Evolutionary conservation across 2,888 invertebrate species (phyloP).

Genomic region (Cordilura impudica): DNA sequence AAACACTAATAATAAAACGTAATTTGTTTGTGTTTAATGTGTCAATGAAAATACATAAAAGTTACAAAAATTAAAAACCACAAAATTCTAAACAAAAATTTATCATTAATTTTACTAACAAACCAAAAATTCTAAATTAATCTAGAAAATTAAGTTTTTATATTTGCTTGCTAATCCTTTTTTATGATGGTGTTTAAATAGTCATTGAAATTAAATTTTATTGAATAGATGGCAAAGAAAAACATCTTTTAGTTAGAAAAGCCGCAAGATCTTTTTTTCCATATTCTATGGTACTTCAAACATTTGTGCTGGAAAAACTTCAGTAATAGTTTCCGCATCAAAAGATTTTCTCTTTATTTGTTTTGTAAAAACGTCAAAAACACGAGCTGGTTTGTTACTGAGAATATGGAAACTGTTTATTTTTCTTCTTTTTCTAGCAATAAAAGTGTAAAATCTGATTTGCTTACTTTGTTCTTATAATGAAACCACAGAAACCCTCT

Average conservation of each 20-base stretch:
- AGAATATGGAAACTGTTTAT: conserved; percentile 62
- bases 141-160: conserved; percentile 27
- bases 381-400: conserved; percentile 50
- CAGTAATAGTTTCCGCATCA: conserved; percentile 63
- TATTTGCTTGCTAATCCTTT: conserved; percentile 60
- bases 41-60: conserved; percentile 50
- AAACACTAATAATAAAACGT: conserved; percentile 38
- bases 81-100: conserved; percentile 56
- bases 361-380: conserved; percentile 46
- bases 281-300: conserved; percentile 25
- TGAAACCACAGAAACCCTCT: conserved; percentile 67
- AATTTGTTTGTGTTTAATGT: conserved; percentile 56
- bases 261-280: conserved; percentile 44
- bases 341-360: conserved; percentile 21
- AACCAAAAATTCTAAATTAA: conserved; percentile 61
- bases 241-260: conserved; percentile 36
- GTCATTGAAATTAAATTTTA: conserved; percentile 51
- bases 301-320: conserved; percentile 35
- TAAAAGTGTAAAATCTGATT: conserved; percentile 46
- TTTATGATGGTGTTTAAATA: conserved; percentile 51
- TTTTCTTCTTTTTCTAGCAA: conserved; percentile 24
- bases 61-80: conserved; percentile 58
- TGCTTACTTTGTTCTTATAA: conserved; percentile 62
- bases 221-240: neutral
- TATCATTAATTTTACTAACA: conserved; percentile 56